These are phyloP conservation scores for Zygothrica quintamaculata DNA, from an alignment of 2,888 invertebrate genomes.

Conservation along the genomic window DNA sequence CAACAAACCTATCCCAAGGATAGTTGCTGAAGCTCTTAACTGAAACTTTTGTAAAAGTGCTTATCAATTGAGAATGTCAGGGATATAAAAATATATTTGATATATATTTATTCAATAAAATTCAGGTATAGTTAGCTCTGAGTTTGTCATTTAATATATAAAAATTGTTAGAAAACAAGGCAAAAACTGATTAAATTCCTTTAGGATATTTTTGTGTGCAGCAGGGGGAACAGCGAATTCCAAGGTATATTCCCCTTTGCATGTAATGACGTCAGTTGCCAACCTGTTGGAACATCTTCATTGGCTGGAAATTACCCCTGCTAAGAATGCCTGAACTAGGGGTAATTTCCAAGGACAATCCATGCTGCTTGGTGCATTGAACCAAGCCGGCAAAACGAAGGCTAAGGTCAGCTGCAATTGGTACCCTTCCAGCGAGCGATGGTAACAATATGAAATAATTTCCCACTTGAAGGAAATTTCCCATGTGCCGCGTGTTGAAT, in stretches of 20 bases:
- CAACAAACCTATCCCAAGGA: too few relatives aligned
- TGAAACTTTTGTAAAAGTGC: too few relatives aligned
- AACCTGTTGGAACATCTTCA: constrained; percentile 63
- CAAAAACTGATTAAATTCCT: not conserved
- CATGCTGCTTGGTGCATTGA: constrained; percentile 61
- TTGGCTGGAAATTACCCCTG: constrained; percentile 26
- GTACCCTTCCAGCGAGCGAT: constrained; percentile 63
- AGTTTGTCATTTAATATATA: too few relatives aligned
- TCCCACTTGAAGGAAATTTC: constrained; percentile 44
- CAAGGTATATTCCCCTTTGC: constrained; percentile 28
- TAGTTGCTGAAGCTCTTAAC: too few relatives aligned
- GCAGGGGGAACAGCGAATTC: constrained; percentile 5
- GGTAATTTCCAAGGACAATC: constrained; percentile 35
- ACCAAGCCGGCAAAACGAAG: constrained; percentile 75
- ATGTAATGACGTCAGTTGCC: constrained; percentile 63
- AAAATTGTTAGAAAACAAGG: too few relatives aligned
- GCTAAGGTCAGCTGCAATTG: constrained; percentile 78
- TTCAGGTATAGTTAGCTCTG: too few relatives aligned
- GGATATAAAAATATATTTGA: too few relatives aligned
- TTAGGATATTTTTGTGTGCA: not conserved
- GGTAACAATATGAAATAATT: constrained; percentile 40
- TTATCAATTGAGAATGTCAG: too few relatives aligned
- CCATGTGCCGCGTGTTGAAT: constrained; percentile 42
- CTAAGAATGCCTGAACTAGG: constrained; percentile 28
- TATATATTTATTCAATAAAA: too few relatives aligned